These are phyloP conservation scores for Bilobella aurantiaca DNA, from an alignment of 1,140 invertebrate genomes.

Conservation along the genomic window DNA sequence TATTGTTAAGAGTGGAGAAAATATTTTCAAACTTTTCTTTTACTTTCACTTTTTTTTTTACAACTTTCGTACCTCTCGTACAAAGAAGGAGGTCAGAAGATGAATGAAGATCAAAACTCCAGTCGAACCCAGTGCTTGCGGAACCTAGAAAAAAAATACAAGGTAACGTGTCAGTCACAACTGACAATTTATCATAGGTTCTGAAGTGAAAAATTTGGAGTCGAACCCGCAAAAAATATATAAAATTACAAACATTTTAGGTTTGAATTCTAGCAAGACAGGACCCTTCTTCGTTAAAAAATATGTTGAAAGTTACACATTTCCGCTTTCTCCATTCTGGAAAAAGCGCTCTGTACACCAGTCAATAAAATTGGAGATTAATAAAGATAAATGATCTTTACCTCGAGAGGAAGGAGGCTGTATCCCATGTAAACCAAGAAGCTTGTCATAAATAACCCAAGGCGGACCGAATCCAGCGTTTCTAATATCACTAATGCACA, in stretches of 20 bases:
- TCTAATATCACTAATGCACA: neutral
- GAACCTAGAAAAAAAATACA: neutral
- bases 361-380: slow-evolving; percentile 53
- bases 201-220: neutral
- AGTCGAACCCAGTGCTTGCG: neutral
- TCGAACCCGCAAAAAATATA: neutral
- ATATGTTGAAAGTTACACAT: neutral
- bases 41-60: neutral
- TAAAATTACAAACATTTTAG: neutral
- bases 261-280: neutral
- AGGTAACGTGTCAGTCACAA: no score
- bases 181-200: no score
- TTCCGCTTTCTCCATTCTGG: neutral
- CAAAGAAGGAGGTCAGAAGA: neutral
- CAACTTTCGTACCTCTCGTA: neutral
- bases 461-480: neutral
- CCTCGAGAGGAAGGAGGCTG: slow-evolving; percentile 6
- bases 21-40: no score
- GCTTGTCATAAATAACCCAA: neutral
- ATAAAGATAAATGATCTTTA: neutral
- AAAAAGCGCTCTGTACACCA: neutral
- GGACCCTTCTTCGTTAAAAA: neutral
- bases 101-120: neutral
- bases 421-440: slow-evolving; percentile 2
- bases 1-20: no score